These are phyloP conservation scores for Holcopasites calliopsidis DNA, from an alignment of 1,140 invertebrate genomes.

Conservation along the genomic window DNA sequence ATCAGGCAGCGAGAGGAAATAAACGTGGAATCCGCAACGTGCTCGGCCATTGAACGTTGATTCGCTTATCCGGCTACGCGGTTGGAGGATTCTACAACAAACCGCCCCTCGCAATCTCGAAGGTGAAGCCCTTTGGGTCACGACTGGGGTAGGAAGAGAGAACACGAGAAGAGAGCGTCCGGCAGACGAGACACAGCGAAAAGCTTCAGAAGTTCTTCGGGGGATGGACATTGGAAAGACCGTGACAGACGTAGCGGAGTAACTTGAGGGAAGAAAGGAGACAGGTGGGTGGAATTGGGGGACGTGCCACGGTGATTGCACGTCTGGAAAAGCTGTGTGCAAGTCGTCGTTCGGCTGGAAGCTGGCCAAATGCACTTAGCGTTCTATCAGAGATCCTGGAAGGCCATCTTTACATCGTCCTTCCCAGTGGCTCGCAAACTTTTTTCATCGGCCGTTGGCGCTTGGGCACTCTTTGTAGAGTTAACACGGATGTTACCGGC, in stretches of 20 bases:
- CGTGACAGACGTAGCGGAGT: constrained; percentile 31
- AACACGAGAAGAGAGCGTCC: too few species aligned
- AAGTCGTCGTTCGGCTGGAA: constrained; percentile 70
- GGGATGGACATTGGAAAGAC: constrained; percentile 45
- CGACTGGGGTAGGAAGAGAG: neutral
- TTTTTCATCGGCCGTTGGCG: neutral
- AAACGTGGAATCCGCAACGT: neutral
- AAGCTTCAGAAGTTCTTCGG: constrained; percentile 36
- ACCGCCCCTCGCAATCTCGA: neutral
- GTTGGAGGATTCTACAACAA: neutral
- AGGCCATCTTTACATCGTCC: constrained; percentile 19
- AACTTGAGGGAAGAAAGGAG: constrained; percentile 41
- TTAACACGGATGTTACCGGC: too few species aligned
- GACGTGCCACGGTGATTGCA: constrained; percentile 66
- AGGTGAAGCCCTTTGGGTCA: neutral
- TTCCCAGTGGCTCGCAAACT: constrained; percentile 13
- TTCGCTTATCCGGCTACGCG: neutral
- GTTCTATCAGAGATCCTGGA: constrained; percentile 67
- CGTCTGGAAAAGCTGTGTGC: constrained; percentile 61
- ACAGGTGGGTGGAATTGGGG: constrained; percentile 46
- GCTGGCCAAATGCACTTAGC: constrained; percentile 76
- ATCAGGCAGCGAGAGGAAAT: neutral
- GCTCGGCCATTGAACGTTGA: neutral
- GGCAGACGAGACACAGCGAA: constrained; percentile 8
- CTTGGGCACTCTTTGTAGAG: too few species aligned